Evolutionary conservation across 2,797 vertebrate genomes (phyloP).

Genomic region (Linurgus olivaceus): DNA sequence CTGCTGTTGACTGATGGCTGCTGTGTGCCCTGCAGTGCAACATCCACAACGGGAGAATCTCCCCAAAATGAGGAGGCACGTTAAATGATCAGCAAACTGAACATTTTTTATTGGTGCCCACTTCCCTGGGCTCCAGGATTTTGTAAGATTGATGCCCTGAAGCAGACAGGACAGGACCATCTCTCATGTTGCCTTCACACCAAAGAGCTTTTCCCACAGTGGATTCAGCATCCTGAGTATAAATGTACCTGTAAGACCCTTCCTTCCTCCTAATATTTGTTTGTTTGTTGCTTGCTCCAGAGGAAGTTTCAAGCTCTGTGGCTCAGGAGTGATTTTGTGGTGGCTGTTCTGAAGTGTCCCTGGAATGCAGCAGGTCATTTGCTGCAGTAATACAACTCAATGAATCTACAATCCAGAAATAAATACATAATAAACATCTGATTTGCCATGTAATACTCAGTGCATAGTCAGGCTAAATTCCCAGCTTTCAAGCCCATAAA

Average conservation of each 20-base stretch:
- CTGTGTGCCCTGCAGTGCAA: not conserved
- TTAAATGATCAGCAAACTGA: not conserved
- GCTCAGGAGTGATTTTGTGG: not conserved
- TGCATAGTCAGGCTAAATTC: not conserved
- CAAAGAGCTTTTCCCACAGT: not conserved
- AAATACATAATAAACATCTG: not conserved
- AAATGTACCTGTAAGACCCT: not conserved
- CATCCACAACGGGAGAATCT: not conserved
- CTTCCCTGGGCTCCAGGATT: not conserved
- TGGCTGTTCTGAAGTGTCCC: not conserved
- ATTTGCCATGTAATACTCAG: not conserved
- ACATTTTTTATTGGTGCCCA: not conserved
- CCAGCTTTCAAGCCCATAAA: conserved; percentile 9
- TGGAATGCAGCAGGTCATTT: not conserved
- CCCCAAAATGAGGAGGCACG: not conserved
- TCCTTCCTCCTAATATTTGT: not conserved
- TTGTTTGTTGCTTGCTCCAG: not conserved
- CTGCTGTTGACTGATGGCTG: not conserved
- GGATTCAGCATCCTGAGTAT: not conserved
- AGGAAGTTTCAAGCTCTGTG: not conserved
- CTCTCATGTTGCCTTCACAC: not conserved
- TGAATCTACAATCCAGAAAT: not conserved
- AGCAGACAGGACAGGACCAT: not conserved
- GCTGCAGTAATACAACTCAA: not conserved
- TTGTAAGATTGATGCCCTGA: not conserved